Evolutionary conservation across 2,888 invertebrate genomes (phyloP), one percentile per base, ranked within the genome.

Genomic region (Meliscaeva auricollis): DNA sequence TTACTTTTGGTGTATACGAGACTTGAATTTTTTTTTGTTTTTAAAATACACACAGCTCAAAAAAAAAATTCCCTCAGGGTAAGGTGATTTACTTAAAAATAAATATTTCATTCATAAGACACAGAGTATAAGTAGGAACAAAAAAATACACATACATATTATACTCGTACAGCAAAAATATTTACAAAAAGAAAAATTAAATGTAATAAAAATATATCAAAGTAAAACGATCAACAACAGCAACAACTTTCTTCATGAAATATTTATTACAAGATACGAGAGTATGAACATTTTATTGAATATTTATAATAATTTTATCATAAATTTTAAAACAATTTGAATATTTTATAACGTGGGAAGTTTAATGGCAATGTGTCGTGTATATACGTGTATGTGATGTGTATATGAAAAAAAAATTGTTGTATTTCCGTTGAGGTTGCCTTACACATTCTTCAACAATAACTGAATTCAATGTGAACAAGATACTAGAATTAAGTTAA

Each of bases 1-100:
- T n/a, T 44, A 9, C 60, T 44, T 60, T 41, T 60, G n/a, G n/a
- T 38, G 22, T 41, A 60, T 26, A n/a, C 1, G 22, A 60, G 7
- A 35, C 32, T 11, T 22, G 22, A 26, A 0, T 52, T 26, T n/a
- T 22, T 11, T 13, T n/a, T 22, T n/a, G 8, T n/a, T 41, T 22
- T 44, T 41, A n/a, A n/a, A n/a, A 20, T n/a, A 56, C n/a, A 35
- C 56, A 35, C 17, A 7, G 9, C 17, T 9, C 22, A 8, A 20
- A 38, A 38, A 6, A 46, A 11, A 8, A 46, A 38, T 38, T n/a
- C 3, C 54, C 30, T 13, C 2, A 4, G 3, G 9, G 54, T 0
- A 54, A 30, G 26, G 15, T 30, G n/a, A 54, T 54, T 26, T 30
- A 38, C 50, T 22, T 50, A 13, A 50, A 50, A 22, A 22, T 20